Evolutionary conservation across 2,888 invertebrate species (phyloP).

Genomic region (Druceiella hillmani): DNA sequence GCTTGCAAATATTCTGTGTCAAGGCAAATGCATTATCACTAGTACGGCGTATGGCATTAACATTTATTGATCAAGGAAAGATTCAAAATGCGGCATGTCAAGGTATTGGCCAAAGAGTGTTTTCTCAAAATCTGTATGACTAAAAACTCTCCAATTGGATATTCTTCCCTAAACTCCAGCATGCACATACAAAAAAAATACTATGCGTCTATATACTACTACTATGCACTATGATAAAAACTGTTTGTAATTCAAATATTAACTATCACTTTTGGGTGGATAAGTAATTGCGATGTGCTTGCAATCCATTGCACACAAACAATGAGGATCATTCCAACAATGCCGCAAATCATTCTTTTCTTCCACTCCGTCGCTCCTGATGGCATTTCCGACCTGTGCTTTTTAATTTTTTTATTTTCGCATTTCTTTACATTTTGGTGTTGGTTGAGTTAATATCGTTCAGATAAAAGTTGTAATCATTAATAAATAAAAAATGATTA

Average conservation of each 20-base stretch:
- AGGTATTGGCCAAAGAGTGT: neutral
- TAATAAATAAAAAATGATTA: too few relatives aligned
- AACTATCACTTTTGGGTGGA: conserved; percentile 15
- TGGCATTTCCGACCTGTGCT: too few relatives aligned
- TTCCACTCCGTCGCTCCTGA: conserved; percentile 14
- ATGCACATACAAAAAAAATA: conserved; percentile 16
- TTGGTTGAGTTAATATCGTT: too few relatives aligned
- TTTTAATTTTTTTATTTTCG: too few relatives aligned
- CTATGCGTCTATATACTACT: conserved; percentile 15
- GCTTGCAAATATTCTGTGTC: neutral
- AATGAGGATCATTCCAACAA: conserved; percentile 18
- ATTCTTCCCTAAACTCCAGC: conserved; percentile 15
- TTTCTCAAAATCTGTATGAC: neutral
- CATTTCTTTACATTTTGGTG: too few relatives aligned
- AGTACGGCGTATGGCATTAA: conserved; percentile 3
- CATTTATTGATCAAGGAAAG: conserved; percentile 7
- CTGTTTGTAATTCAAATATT: conserved; percentile 21
- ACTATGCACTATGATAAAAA: conserved; percentile 18
- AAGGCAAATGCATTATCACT: neutral
- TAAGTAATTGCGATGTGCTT: conserved; percentile 19
- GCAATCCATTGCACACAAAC: conserved; percentile 19
- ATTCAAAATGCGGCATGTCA: conserved; percentile 1
- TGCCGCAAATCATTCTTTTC: conserved; percentile 17
- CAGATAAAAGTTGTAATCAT: too few relatives aligned
- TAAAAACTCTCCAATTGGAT: conserved; percentile 16